A percentile compares a stretch with the other conserved stretches of the same genome.
These are phyloP conservation scores for Xenopus tropicalis DNA, from an alignment of 2,113 vertebrate species.

Conservation along the genomic window DNA sequence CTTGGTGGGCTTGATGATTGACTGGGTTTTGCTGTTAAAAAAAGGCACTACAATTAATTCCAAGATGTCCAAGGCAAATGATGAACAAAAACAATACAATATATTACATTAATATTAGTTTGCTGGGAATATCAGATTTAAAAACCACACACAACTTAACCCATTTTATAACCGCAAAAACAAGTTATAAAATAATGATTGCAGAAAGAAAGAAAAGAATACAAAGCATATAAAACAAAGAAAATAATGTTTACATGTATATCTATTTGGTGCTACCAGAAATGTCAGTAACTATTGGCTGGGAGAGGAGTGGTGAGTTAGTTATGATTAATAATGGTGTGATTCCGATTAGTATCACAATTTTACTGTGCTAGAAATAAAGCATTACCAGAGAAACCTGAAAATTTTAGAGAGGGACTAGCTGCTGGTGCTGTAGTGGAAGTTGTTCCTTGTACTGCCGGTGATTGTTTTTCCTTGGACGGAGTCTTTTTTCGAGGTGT, in stretches of 20 bases:
- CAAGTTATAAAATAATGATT: too few relatives aligned
- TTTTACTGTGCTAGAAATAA: background rate
- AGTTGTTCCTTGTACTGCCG: slow-evolving; percentile 64
- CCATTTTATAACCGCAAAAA: too few relatives aligned
- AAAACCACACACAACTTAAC: background rate
- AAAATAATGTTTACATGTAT: too few relatives aligned
- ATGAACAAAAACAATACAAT: too few relatives aligned
- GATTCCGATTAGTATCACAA: too few relatives aligned
- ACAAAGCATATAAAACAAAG: too few relatives aligned
- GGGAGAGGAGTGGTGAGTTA: too few relatives aligned
- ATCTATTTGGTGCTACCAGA: too few relatives aligned
- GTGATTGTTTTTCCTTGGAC: slow-evolving; percentile 79
- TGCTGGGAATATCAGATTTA: background rate
- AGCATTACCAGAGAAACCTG: slow-evolving; percentile 83
- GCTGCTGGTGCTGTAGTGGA: slow-evolving; percentile 62
- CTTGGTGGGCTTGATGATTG: slow-evolving; percentile 57
- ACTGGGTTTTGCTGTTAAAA: slow-evolving; percentile 62
- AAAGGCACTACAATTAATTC: slow-evolving; percentile 2
- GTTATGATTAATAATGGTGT: too few relatives aligned
- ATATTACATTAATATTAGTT: background rate
- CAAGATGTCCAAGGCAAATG: background rate
- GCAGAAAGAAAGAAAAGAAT: too few relatives aligned
- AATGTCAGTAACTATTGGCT: too few relatives aligned
- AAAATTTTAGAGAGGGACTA: slow-evolving; percentile 86
- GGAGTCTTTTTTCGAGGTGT: slow-evolving; percentile 85